These are phyloP conservation scores for Synergus laeviventris DNA, from an alignment of 2,888 invertebrate species.

Conservation along the genomic window DNA sequence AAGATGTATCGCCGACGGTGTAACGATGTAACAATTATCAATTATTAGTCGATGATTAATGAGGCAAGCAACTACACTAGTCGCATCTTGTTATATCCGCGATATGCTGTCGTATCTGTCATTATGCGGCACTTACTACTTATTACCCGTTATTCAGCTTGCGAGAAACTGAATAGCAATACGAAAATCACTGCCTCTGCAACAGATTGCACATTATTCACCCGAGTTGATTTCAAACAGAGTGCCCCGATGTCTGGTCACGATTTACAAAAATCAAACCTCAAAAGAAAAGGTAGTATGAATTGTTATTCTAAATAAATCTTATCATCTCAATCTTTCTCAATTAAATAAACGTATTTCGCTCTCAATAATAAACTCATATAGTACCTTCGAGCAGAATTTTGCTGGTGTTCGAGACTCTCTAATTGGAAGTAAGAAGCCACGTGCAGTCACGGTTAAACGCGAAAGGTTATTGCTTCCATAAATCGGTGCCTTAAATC, in stretches of 20 bases:
- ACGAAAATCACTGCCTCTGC: constrained; percentile 16
- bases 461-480: constrained; percentile 54
- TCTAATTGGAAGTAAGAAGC: background rate
- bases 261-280: background rate
- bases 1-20: constrained; percentile 23
- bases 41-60: constrained; percentile 28
- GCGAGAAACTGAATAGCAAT: constrained; percentile 2
- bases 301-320: background rate
- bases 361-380: too few species aligned
- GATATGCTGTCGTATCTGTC: constrained; percentile 30
- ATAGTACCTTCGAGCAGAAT: background rate
- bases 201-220: constrained; percentile 25
- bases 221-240: constrained; percentile 10
- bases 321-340: background rate
- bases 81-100: constrained; percentile 19
- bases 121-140: constrained; percentile 32
- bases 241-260: background rate
- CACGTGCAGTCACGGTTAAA: constrained; percentile 38
- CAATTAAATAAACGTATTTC: too few species aligned
- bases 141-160: constrained; percentile 33
- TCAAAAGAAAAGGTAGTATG: background rate
- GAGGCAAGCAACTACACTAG: background rate
- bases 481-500: constrained; percentile 48
- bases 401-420: background rate
- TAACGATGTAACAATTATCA: constrained; percentile 22